These are phyloP conservation scores for Ennomos quercinarius DNA, from an alignment of 2,888 invertebrate species.

Conservation along the genomic window DNA sequence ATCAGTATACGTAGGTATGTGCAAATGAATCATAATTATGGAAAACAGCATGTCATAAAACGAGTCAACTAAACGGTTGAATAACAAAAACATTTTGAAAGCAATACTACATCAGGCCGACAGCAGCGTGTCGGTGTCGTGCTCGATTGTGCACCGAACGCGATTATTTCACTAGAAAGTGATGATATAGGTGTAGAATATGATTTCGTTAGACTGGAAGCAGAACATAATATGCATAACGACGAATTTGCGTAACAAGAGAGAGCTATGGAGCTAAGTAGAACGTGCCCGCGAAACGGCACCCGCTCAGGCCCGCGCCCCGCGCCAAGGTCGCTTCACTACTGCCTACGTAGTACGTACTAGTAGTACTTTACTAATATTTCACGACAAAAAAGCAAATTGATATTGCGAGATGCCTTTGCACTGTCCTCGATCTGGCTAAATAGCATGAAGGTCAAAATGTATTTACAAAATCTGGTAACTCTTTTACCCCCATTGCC, in stretches of 20 bases:
- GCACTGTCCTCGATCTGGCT: constrained; percentile 30
- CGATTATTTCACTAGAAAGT: constrained; percentile 71
- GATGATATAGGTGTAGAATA: constrained; percentile 68
- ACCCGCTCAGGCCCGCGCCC: constrained; percentile 61
- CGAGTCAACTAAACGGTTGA: constrained; percentile 17
- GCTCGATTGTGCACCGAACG: constrained; percentile 45
- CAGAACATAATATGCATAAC: constrained; percentile 82
- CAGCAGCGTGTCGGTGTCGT: constrained; percentile 32
- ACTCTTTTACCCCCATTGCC: too few relatives aligned
- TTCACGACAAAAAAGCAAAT: constrained; percentile 30
- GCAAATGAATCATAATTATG: constrained; percentile 5
- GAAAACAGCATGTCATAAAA: constrained; percentile 5
- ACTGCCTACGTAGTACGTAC: constrained; percentile 24
- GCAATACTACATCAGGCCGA: constrained; percentile 37
- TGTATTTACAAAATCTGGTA: constrained; percentile 11
- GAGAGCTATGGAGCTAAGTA: constrained; percentile 76
- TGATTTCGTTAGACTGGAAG: constrained; percentile 70
- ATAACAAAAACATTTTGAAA: constrained; percentile 40
- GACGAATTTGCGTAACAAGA: constrained; percentile 84
- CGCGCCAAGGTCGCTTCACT: constrained; percentile 67
- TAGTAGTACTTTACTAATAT: constrained; percentile 22
- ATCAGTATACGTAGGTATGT: not conserved
- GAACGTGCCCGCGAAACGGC: constrained; percentile 80
- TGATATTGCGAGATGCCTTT: constrained; percentile 44
- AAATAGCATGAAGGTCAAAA: constrained; percentile 25